Base-by-base conservation (phyloP, 2,797 vertebrate species). In the Huso huso region DNA sequence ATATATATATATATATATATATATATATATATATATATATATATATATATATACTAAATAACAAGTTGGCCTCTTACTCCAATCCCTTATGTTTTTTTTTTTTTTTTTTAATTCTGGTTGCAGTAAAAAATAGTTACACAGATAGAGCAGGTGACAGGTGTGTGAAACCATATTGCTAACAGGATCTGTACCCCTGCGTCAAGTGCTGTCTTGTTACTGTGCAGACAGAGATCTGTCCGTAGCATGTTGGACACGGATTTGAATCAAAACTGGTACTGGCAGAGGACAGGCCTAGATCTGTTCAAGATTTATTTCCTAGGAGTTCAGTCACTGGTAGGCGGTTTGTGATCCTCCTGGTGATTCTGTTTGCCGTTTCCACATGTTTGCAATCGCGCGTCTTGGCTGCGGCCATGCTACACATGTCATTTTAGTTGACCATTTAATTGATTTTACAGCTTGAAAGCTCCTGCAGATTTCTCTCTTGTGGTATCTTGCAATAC, bases 401-500 rank as follows among this genome's bases (percentile, higher is more conserved):
- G 64, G 15, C 70, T 69, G 74, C 66, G 62, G 74, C 72, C 58
- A 62, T 66, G 70, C 71, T 76, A 75, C 77, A 79, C 76, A 69
- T 81, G 76, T 78, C 78, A 77, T 76, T 70, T 72, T 66, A 72
- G 75, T 75, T 84, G 81, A 79, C 80, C 76, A 55, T 64, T 78
- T 72, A 77, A 72, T 76, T 68, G 79, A 83, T 83, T 84, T 85
- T 78, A 83, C 82, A 82, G 77, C 79, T 75, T 81, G 72, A 78
- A 76, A 76, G 72, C 74, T 74, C 75, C 72, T 75, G 73, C 76
- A 65, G 62, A 75, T 78, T 71, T 75, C 65, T 77, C 75, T 75
- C 79, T 81, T 75, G 66, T 80, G 77, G 73, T 79, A 78, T 71
- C 76, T 73, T 73, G 51, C 75, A 74, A 66, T 65, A 72, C 76